Evolutionary conservation across 1,140 invertebrate species (phyloP), one percentile per base, ranked within the genome.

Genomic region (Elymnias hypermnestra): DNA sequence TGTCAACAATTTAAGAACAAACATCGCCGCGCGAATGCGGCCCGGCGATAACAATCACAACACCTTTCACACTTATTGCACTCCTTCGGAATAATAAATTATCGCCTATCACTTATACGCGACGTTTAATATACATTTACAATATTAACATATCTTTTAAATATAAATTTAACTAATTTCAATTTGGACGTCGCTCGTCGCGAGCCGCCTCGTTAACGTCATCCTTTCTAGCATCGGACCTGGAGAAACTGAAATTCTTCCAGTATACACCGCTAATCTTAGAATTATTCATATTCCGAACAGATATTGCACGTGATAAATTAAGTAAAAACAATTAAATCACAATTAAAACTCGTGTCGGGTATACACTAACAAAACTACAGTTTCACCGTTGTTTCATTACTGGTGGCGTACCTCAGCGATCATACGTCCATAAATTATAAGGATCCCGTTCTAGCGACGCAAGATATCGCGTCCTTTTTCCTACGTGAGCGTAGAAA

Each of bases 81-180:
- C 78, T 72, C 82, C 76, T 68, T 74, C 72, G 53, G 67, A 77
- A 73, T 69, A 62, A 67, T 71, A 72, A 76, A 82, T 71, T 75
- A 81, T 70, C 72, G 68, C 65, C 63, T 75, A 82, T 71, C 64
- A 72, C 62, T 74, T 81, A 71, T 62, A 69, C 57, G 72, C 70
- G 74, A 79, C 63, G 58, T 63, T 56, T 55, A 66, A 77, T 78
- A 83, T 83, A 84, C 77, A 83, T 85, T 78, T 85, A 82, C 77
- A 85, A 79, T 85, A 82, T 83, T 74, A 85, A 83, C 82, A 83
- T 71, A 82, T 85, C 49, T 66, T 74, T 83, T 73, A 73, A 77
- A 75, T 82, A 79, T 82, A 79, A 83, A 82, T 85, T 85, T 83
- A 74, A 82, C 82, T 85, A 85, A 76, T 78, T 64, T 63, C 44